Evolutionary conservation across 2,888 invertebrate genomes (phyloP).

Genomic region (Sylvicola cinctus): DNA sequence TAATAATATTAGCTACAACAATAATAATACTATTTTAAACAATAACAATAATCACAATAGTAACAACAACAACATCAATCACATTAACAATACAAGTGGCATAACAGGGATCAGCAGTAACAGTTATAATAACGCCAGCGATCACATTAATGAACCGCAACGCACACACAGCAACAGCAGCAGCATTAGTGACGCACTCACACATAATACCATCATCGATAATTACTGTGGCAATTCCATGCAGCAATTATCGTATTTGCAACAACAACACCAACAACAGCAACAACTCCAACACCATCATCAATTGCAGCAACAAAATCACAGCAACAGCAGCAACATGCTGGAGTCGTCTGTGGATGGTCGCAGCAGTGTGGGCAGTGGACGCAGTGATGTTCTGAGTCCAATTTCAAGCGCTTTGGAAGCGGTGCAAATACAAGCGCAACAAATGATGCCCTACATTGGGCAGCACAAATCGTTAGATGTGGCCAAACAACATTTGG

Average conservation of each 20-base stretch:
- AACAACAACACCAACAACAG: no score
- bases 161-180: conserved; percentile 14
- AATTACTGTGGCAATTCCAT: no score
- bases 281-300: no score
- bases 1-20: conserved; percentile 5
- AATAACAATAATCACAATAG: conserved; percentile 5
- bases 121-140: conserved; percentile 8
- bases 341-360: no score
- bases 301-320: conserved; percentile 10
- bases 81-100: conserved; percentile 7
- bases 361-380: no score
- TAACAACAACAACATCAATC: conserved; percentile 8
- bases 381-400: no score
- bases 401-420: no score
- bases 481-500: conserved; percentile 21
- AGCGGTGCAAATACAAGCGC: no score
- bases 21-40: not conserved
- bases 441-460: no score
- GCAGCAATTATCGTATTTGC: no score
- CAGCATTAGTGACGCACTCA: conserved; percentile 13
- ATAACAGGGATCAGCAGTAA: conserved; percentile 5
- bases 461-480: conserved; percentile 12
- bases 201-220: no score
- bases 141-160: conserved; percentile 7
- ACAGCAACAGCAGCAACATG: no score